Base-by-base conservation (phyloP, 1,140 invertebrate species). In the Bombus ignitus region DNA sequence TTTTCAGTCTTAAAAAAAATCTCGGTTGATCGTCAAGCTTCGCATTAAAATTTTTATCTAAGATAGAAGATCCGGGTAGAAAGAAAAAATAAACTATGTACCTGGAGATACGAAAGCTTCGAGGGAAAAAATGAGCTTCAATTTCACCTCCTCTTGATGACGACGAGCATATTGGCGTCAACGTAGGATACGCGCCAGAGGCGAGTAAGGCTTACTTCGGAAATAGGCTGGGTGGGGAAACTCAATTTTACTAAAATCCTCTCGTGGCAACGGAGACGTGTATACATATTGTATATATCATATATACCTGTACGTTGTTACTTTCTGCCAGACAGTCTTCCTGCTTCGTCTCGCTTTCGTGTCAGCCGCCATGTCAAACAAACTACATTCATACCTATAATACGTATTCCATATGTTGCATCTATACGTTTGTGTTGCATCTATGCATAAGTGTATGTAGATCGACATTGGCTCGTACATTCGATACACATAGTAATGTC, bases 221-320 rank as follows among this genome's bases (percentile, higher is more conserved):
- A 57, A 72, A 75, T 53, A 75, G 59, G 13, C 13, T 57, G 53
- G 78, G 79, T 57, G 77, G 88, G 76, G 87, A 86, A 92, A 92
- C 88, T 93, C 91, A 94, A 94, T 94, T 93, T 92, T 90, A 87
- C 88, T 93, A 93, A 93, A 92, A 93, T 93, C 91, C 87, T 80
- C 76, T 77, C 53, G 68, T 65, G 71, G 13, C 35, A n/a, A 25
- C 53, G 32, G 15, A 10, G 12, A 59, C 35, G 37, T 66, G 57
- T 66, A 70, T 80, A 88, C 72, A 77, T 87, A 47, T 47, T 15
- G 15, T 47, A 76, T 65, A 74, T 71, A 68, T 9, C 18, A 25
- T 32, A 59, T 65, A 18, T 39, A 37, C 44, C 71, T n/a, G 25
- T 62, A 44, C n/a, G 44, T 44, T 15, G 86, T 78, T 79, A 79